Evolutionary conservation across 2,797 vertebrate genomes (phyloP), one percentile per base, ranked within the genome.

Genomic region (Mergus octosetaceus): DNA sequence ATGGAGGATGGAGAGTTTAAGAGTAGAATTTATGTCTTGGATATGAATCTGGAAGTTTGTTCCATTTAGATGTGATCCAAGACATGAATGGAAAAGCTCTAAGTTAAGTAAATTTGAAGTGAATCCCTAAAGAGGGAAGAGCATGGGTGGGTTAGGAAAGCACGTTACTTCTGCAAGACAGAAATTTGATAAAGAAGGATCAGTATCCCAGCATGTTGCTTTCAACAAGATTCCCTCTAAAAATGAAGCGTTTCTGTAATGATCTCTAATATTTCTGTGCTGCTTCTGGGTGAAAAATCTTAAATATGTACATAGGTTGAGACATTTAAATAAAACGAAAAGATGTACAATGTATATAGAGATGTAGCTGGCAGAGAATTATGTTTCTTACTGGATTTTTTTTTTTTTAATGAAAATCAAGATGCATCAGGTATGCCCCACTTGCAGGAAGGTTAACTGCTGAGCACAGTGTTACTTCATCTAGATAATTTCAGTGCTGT

Each of bases 121-220:
- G 21, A 69, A 69, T 87, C 15, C 21, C 74, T 73, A 10, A 82
- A 81, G 58, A 82, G 0, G 0, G 45, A 72, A 84, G 41, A 39
- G 7, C 13, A 13, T 13, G 54, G 16, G 30, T 10, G 15, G 21
- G 15, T 81, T 86, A 85, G 36, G 30, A 93, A 86, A 73, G 16
- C 24, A 27, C 0, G 0, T 56, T 13, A 1, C 60, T 13, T 8
- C 15, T 73, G 39, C n/a, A 86, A 79, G 51, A 56, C 38, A 84
- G 56, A 78, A 91, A 90, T 78, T 56, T 56, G 84, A 43, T 88
- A 78, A 92, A 54, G 49, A 78, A 89, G 58, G 51, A 76, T 88
- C 84, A 88, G 27, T 64, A 77, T 22, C 24, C 11, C 30, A 41
- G 61, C 25, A 5, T 71, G 58, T 20, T 93, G 21, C 77, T 79